phyloP scores from a whole-genome alignment of 92 coral and sea anemone species.

The Ricordea florida region DNA sequence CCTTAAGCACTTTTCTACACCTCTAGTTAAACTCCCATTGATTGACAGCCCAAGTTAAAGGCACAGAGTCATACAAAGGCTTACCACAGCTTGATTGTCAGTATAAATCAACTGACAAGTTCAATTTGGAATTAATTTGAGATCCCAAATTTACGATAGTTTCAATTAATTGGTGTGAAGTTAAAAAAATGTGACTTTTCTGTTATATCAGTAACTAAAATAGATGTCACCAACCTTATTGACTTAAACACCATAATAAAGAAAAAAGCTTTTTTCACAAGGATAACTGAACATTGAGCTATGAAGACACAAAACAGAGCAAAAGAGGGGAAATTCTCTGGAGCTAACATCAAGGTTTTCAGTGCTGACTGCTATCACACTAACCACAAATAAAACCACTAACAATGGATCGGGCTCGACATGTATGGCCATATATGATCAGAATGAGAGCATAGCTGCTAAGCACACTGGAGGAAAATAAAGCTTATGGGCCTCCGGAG shows the following conservation, averaged over 20 bases:
- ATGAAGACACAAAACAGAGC: background rate
- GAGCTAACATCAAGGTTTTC: too few relatives aligned
- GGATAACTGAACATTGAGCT: background rate
- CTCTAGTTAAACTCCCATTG: constrained; percentile 35
- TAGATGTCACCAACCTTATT: background rate
- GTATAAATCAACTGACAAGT: background rate
- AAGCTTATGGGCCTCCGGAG: too few relatives aligned
- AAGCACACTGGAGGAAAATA: too few relatives aligned
- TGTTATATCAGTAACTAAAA: background rate
- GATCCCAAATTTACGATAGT: constrained; percentile 2
- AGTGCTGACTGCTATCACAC: too few relatives aligned
- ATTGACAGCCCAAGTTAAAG: constrained; percentile 13
- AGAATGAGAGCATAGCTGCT: too few relatives aligned
- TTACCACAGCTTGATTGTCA: constrained; percentile 46
- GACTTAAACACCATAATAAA: background rate
- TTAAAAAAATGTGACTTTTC: background rate
- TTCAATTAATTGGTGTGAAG: background rate
- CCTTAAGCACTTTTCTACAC: constrained; percentile 22
- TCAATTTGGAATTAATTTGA: constrained; percentile 18
- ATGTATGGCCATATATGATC: too few relatives aligned
- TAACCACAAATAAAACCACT: too few relatives aligned
- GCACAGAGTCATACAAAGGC: constrained; percentile 12
- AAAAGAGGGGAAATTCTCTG: too few relatives aligned
- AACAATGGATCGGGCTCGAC: too few relatives aligned
- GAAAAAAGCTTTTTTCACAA: too few relatives aligned